Evolutionary conservation across 37 sponge, comb jelly and placozoan species (phyloP), one percentile per base, ranked within the genome.

Genomic region (Chondrosia reniformis): DNA sequence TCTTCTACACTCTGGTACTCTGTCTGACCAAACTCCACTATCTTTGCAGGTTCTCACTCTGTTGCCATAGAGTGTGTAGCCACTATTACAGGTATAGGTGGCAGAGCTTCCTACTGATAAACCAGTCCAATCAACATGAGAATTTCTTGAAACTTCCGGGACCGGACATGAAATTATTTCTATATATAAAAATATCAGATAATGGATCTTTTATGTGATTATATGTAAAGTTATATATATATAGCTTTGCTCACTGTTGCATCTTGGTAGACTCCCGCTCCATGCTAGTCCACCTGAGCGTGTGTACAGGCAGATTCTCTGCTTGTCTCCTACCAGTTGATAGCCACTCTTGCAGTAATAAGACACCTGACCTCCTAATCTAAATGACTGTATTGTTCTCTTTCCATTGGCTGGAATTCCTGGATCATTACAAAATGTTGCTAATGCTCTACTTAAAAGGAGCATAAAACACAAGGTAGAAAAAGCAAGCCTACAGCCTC

Each of bases 321-420:
- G 55, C 0, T 13, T 21, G 15, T 34, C 12, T 58, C 92, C 92
- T 33, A 63, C 45, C 33, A 91, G 52, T 0, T 15, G 28, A 39
- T 75, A 91, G 27, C 87, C 87, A 39, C 13, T 5, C 15, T 44
- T 22, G 40, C 92, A 91, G 0, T 30, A 17, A 64, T 87, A 87
- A 12, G 41, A 19, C 4, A 38, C 72, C 9, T n/a, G 39, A 1
- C 72, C 72, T 34, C 72, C 72, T 43, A 69, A 41, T 2, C 6
- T 15, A 2, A 3, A 6, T 3, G 72, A 69, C n/a, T 41, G 22
- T 3, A 40, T 69, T 19, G 61, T 81, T 3, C 84, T 76, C 0
- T 15, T 12, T 6, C 85, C 85, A 73, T 84, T 74, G 0, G 30
- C n/a, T 13, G 43, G 41, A 24, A n/a, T 69, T 25, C 72, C 72